These are phyloP conservation scores for Athene cunicularia DNA, from an alignment of 2,113 vertebrate species.

Conservation along the genomic window DNA sequence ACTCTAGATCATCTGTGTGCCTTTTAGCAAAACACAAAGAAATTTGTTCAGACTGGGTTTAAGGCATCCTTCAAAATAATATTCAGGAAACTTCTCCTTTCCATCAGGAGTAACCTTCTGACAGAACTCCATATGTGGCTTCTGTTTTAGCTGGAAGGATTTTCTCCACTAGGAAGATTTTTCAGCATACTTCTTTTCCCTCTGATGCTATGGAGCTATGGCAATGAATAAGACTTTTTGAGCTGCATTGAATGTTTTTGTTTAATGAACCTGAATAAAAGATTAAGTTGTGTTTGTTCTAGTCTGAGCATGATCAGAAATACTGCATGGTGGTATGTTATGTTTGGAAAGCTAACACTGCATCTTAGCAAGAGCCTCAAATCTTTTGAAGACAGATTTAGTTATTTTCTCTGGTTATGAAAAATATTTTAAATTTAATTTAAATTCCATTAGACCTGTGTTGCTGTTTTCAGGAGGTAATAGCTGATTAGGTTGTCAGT, in stretches of 20 bases:
- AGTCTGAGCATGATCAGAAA: background rate
- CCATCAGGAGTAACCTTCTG: background rate
- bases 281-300: background rate
- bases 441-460: background rate
- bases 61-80: background rate
- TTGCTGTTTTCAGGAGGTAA: background rate
- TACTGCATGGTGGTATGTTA: background rate
- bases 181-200: background rate
- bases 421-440: background rate
- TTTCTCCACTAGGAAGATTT: background rate
- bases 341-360: background rate
- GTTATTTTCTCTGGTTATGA: background rate
- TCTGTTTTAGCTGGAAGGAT: background rate
- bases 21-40: background rate
- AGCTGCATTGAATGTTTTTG: background rate
- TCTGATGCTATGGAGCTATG: background rate
- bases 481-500: background rate
- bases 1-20: background rate
- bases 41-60: background rate
- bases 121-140: background rate
- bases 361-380: background rate
- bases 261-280: constrained; percentile 6
- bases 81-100: background rate
- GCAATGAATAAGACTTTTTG: background rate
- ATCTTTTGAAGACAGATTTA: background rate